Conservation (phyloP, 2,888 invertebrate species). For the Branchipolynoe longqiensis region DNA sequence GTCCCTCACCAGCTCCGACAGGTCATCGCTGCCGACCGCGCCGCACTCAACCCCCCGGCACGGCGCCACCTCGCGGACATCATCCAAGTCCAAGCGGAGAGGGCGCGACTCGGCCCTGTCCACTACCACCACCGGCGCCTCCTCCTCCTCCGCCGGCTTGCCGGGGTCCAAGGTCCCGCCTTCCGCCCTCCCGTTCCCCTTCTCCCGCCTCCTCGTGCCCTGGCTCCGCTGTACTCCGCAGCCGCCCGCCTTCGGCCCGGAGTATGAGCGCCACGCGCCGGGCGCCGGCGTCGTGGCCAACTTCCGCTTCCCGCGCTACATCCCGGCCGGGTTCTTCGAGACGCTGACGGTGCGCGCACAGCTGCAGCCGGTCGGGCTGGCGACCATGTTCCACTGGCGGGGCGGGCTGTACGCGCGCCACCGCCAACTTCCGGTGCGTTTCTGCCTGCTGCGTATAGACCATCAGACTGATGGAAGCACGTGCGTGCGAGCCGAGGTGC, state of each 20-base stretch:
- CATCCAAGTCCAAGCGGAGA: neutral
- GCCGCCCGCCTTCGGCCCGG: conserved; percentile 69
- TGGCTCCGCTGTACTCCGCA: conserved; percentile 73
- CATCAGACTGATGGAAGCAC: conserved; percentile 66
- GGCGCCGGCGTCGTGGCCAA: conserved; percentile 63
- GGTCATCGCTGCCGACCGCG: neutral
- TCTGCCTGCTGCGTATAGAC: conserved; percentile 57
- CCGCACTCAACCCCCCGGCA: neutral
- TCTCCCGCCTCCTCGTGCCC: conserved; percentile 73
- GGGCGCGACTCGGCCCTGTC: conserved; percentile 52
- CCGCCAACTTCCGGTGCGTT: conserved; percentile 65
- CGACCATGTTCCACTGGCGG: conserved; percentile 75
- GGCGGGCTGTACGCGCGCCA: conserved; percentile 75
- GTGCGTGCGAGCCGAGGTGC: conserved; percentile 62
- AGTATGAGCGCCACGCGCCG: conserved; percentile 68
- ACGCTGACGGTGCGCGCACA: conserved; percentile 73
- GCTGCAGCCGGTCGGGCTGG: conserved; percentile 69
- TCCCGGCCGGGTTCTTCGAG: conserved; percentile 79
- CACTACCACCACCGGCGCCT: conserved; percentile 66
- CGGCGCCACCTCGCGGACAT: neutral
- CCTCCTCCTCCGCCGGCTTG: neutral
- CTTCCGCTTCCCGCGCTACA: conserved; percentile 75
- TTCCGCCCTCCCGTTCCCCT: neutral
- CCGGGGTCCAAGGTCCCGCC: conserved; percentile 64
- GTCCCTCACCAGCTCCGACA: neutral